Percentiles rank a stretch among this genome's conserved stretches.
These are phyloP conservation scores for Drosophila seclusa DNA, from an alignment of 2,888 invertebrate species.

Conservation along the genomic window DNA sequence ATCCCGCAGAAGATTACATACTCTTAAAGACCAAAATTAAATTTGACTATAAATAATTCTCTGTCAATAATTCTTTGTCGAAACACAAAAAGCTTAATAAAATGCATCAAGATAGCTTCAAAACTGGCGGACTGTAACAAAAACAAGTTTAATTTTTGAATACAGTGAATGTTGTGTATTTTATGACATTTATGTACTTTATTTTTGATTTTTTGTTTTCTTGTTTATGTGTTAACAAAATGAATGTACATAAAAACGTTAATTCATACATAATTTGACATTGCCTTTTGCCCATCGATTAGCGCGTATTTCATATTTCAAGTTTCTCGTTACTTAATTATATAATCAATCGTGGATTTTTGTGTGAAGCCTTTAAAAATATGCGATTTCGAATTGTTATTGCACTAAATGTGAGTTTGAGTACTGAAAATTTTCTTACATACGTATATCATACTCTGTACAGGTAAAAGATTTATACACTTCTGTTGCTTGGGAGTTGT, in stretches of 20 bases:
- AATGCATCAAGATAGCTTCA: not conserved
- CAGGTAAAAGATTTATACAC: slow-evolving; percentile 72
- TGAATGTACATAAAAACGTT: slow-evolving; percentile 72
- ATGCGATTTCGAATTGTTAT: slow-evolving; percentile 38
- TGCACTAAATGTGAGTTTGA: slow-evolving; percentile 38
- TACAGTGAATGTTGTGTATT: slow-evolving; percentile 39
- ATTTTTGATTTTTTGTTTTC: slow-evolving; percentile 46
- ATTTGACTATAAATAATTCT: not conserved
- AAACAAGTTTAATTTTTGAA: slow-evolving; percentile 83
- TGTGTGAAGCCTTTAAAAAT: slow-evolving; percentile 52
- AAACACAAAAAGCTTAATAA: not conserved
- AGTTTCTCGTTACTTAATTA: slow-evolving; percentile 30
- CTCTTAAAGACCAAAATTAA: not conserved
- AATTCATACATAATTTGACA: slow-evolving; percentile 70
- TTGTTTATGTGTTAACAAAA: slow-evolving; percentile 62
- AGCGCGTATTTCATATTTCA: slow-evolving; percentile 24
- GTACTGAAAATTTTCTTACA: slow-evolving; percentile 40
- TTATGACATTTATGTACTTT: slow-evolving; percentile 73
- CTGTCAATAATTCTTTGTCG: not conserved
- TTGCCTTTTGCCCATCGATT: slow-evolving; percentile 56
- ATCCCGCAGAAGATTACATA: not conserved
- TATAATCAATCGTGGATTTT: slow-evolving; percentile 32
- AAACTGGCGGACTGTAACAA: not conserved
- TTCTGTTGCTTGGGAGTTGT: slow-evolving; percentile 33
- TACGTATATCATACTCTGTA: slow-evolving; percentile 52